Evolutionary conservation across 2,888 invertebrate species (phyloP).

Genomic region (Salticus scenicus): DNA sequence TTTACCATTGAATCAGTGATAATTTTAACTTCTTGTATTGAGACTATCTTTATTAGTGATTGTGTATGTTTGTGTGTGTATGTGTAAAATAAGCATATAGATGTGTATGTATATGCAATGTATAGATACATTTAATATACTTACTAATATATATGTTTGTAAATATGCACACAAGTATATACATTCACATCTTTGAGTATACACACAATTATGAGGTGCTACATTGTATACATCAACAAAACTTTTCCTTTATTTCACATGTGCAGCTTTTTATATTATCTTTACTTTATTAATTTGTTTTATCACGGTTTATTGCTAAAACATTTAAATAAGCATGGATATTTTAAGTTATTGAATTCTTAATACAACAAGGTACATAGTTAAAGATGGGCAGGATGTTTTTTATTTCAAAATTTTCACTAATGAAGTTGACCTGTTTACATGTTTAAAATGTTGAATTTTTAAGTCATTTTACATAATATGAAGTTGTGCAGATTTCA

Average conservation of each 20-base stretch:
- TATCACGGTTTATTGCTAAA: conserved; percentile 33
- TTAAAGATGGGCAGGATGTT: conserved; percentile 44
- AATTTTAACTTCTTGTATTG: conserved; percentile 2
- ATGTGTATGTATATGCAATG: neutral
- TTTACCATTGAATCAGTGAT: neutral
- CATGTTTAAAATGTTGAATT: conserved; percentile 65
- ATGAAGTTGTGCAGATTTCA: conserved; percentile 61
- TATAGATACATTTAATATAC: neutral
- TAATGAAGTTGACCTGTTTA: conserved; percentile 65
- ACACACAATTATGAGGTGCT: conserved; percentile 44
- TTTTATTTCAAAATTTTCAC: conserved; percentile 55
- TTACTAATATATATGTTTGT: neutral
- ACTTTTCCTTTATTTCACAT: conserved; percentile 49
- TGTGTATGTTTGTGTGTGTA: neutral
- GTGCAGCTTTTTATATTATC: conserved; percentile 57
- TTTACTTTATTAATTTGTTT: conserved; percentile 56
- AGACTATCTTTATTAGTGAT: neutral
- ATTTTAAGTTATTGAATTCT: conserved; percentile 51
- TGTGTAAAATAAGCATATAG: neutral
- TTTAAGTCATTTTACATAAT: conserved; percentile 64
- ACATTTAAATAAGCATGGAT: conserved; percentile 33
- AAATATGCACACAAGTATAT: neutral
- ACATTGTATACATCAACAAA: conserved; percentile 55
- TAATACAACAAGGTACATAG: conserved; percentile 25
- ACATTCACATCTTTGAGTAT: conserved; percentile 4